Conservation (phyloP, 1,140 invertebrate species). For the Oscheius sp. region DNA sequence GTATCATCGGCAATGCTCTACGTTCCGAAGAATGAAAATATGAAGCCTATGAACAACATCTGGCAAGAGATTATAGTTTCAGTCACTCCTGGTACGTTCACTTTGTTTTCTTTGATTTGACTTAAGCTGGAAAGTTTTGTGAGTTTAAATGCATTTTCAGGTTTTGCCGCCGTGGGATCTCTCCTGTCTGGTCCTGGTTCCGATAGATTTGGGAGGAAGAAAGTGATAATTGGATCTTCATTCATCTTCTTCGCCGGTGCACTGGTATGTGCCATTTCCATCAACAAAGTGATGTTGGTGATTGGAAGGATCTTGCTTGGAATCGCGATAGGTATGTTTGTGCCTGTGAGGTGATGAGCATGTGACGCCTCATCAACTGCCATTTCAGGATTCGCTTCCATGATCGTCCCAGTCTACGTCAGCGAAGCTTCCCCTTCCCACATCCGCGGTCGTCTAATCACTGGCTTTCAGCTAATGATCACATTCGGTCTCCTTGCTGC, state of each 20-base stretch:
- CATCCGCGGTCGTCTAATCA: conserved; percentile 66
- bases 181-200: conserved; percentile 65
- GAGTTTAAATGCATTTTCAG: conserved; percentile 42
- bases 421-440: conserved; percentile 67
- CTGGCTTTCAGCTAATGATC: conserved; percentile 68
- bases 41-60: conserved; percentile 43
- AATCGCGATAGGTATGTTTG: conserved; percentile 66
- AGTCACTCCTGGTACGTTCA: conserved; percentile 50
- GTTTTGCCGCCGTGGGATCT: conserved; percentile 66
- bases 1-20: conserved; percentile 71
- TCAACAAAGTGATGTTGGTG: conserved; percentile 65
- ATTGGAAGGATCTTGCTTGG: conserved; percentile 68
- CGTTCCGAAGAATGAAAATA: conserved; percentile 44
- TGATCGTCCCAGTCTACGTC: conserved; percentile 70
- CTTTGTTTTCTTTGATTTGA: too few relatives aligned
- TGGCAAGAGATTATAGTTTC: conserved; percentile 44
- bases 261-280: conserved; percentile 66
- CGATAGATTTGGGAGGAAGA: conserved; percentile 66
- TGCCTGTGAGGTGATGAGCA: conserved; percentile 18
- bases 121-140: neutral
- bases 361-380: neutral
- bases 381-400: conserved; percentile 67
- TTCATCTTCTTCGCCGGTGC: conserved; percentile 68
- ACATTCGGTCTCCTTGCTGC: conserved; percentile 68
- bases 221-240: conserved; percentile 67